Evolutionary conservation across 2,113 vertebrate species (phyloP).

Genomic region (Myotis brandtii): DNA sequence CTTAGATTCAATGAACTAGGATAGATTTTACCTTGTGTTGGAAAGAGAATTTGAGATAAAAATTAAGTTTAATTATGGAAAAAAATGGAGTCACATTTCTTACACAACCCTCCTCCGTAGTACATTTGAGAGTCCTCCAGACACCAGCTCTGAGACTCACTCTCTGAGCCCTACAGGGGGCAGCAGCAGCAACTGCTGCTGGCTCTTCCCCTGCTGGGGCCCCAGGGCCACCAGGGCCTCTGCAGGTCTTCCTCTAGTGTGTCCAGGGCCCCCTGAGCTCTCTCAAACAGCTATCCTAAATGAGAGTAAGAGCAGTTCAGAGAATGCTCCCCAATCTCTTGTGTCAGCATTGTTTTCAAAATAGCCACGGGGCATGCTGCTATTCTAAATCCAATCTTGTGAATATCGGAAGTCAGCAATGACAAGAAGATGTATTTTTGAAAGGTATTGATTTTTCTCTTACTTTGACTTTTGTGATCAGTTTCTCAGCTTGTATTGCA

Average conservation of each 20-base stretch:
- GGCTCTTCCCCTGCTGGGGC: not conserved
- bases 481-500: not conserved
- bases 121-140: not conserved
- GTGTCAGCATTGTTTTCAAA: not conserved
- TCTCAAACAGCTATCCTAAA: not conserved
- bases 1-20: not conserved
- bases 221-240: fast-evolving
- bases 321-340: not conserved
- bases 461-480: not conserved
- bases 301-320: not conserved
- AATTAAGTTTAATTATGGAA: not conserved
- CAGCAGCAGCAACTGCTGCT: fast-evolving
- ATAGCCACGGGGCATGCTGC: not conserved
- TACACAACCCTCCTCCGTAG: not conserved
- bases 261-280: not conserved
- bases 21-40: not conserved
- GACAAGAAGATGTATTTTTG: conserved; percentile 8
- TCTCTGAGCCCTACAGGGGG: not conserved
- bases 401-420: not conserved
- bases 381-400: not conserved
- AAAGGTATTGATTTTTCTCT: not conserved
- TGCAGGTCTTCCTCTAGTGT: not conserved
- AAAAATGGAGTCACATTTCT: not conserved
- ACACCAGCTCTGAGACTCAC: not conserved
- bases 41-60: not conserved